phyloP scores from a whole-genome alignment of 2,888 invertebrate genomes.

The Hermodice carunculata region DNA sequence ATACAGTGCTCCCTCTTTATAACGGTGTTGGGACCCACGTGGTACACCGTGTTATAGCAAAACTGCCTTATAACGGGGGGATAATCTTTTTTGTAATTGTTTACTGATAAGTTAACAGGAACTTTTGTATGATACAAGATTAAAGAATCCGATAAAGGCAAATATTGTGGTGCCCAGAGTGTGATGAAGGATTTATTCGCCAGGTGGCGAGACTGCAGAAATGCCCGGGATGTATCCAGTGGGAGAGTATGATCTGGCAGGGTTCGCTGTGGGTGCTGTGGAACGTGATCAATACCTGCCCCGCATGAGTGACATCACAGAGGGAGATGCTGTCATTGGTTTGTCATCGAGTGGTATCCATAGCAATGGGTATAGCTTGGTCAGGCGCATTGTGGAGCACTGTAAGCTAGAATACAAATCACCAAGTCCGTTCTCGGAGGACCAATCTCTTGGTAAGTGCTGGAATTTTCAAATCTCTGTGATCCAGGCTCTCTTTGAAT shows the following conservation, averaged over 20 bases:
- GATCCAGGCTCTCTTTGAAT: too few relatives aligned
- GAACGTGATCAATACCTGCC: slow-evolving; percentile 84
- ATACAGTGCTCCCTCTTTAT: too few relatives aligned
- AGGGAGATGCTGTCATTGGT: slow-evolving; percentile 71
- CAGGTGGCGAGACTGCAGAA: slow-evolving; percentile 96
- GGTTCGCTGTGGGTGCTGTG: slow-evolving; percentile 94
- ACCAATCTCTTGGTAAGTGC: slow-evolving; percentile 79
- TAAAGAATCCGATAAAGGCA: too few relatives aligned
- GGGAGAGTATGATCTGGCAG: slow-evolving; percentile 94
- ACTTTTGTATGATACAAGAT: too few relatives aligned
- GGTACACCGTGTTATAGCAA: too few relatives aligned
- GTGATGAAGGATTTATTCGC: neutral
- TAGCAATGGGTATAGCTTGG: slow-evolving; percentile 93
- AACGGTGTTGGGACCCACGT: too few relatives aligned
- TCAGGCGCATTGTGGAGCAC: slow-evolving; percentile 82
- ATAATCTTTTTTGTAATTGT: too few relatives aligned
- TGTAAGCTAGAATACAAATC: slow-evolving; percentile 78
- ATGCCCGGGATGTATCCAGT: slow-evolving; percentile 94
- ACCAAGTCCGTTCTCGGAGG: slow-evolving; percentile 77
- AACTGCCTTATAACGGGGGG: too few relatives aligned
- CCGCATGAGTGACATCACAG: slow-evolving; percentile 74
- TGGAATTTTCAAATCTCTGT: too few relatives aligned
- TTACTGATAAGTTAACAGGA: too few relatives aligned
- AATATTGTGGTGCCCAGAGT: neutral
- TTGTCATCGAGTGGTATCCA: slow-evolving; percentile 92